Base-by-base conservation (phyloP, 2,888 invertebrate genomes). In the Limnephilus lunatus region DNA sequence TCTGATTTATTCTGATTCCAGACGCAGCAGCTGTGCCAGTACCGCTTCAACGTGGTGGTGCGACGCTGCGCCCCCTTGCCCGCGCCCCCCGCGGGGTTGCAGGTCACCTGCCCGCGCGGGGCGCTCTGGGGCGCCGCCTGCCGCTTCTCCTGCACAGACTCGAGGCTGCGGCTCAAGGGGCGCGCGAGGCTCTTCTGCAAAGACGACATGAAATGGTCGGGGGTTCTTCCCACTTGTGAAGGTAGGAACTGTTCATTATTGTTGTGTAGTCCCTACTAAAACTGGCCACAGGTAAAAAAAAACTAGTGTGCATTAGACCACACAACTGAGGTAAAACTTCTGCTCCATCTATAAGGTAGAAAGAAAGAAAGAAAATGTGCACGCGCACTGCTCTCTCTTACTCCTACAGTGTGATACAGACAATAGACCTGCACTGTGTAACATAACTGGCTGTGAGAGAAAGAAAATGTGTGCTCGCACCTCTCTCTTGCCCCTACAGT, bases 11-110 rank as follows among this genome's bases (percentile, higher is more conserved):
- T 68, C 15, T 94, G 90, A 48, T 95, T 95, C 85, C 95, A 96
- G 95, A 94, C 95, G 92, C 94, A 96, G 3, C 95, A 95, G 94
- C 94, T 95, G 90, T 96, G 96, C 94, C 95, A 96, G 94, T 95
- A 95, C 94, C 95, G 95, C 94, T 94, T 96, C 90, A 95, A 96
- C 94, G 96, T 96, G 4, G 94, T 96, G 92, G 94, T 95, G 90
- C 95, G 95, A 94, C 94, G 94, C 90, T 96, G 96, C 94, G 94
- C 94, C 35, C 94, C 94, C 35, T 94, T 95, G 39, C 95, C 96
- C 88, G 95, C 94, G 93, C 94, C 95, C 94, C 94, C 96, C 93
- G 92, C 94, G 86, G 94, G 95, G 81, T 94, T 95, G 89, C 48
- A 81, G 44, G 92, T 92, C 5, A 68, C 91, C 3, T 94, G 94